phyloP scores from a whole-genome alignment of 2,888 invertebrate species.

The Papilio gigon region DNA sequence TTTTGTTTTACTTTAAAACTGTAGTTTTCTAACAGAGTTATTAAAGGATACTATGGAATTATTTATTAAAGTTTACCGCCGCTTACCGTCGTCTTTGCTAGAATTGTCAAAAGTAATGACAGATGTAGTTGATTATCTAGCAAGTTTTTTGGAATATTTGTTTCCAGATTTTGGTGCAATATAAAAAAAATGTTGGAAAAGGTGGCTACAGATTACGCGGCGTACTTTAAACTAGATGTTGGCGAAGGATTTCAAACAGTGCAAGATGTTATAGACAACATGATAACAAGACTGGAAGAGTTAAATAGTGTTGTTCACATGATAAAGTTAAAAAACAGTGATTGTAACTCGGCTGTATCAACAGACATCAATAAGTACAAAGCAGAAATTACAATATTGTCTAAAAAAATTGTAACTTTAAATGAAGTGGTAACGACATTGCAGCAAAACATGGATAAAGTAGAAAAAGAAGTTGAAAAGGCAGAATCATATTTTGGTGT shows the following conservation, averaged over 20 bases:
- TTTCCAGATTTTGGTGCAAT: constrained; percentile 70
- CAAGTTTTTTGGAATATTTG: constrained; percentile 70
- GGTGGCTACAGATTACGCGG: constrained; percentile 79
- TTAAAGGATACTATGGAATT: constrained; percentile 60
- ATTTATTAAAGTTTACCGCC: constrained; percentile 61
- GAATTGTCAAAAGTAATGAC: constrained; percentile 69
- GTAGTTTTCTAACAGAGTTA: constrained; percentile 9
- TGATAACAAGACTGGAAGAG: constrained; percentile 86
- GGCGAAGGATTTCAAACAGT: constrained; percentile 82
- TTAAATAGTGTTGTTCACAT: constrained; percentile 84
- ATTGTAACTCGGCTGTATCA: constrained; percentile 73
- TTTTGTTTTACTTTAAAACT: constrained; percentile 14
- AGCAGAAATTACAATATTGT: constrained; percentile 78
- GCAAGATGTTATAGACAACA: constrained; percentile 85
- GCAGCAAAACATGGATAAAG: constrained; percentile 74
- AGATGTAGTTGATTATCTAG: constrained; percentile 65
- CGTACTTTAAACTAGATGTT: constrained; percentile 80
- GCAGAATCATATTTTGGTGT: constrained; percentile 84
- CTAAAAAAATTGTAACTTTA: constrained; percentile 80
- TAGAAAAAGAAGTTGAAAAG: constrained; percentile 83
- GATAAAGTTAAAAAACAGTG: constrained; percentile 76
- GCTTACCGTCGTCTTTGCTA: constrained; percentile 61
- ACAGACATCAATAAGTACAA: constrained; percentile 80
- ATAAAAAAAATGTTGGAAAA: constrained; percentile 75
- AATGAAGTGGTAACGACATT: constrained; percentile 80